Conservation (phyloP, 2,113 vertebrate species). For the Psettodes erumei region DNA sequence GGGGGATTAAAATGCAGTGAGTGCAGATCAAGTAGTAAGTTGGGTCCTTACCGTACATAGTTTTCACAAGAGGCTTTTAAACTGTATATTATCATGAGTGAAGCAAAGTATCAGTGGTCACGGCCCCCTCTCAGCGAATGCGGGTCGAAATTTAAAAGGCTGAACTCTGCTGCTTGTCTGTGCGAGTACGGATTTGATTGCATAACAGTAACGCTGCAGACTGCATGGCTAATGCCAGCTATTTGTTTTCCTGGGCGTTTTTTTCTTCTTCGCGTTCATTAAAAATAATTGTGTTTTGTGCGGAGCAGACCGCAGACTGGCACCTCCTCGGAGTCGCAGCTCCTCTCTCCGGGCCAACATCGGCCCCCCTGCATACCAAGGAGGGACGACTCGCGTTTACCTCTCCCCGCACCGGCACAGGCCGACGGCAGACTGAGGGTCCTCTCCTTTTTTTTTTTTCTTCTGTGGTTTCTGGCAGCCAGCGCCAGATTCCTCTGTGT, state of each 20-base stretch:
- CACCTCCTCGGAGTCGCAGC: conserved; percentile 58
- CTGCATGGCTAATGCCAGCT: conserved; percentile 27
- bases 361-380: conserved; percentile 81
- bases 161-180: conserved; percentile 44
- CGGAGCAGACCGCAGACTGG: conserved; percentile 61
- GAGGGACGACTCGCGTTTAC: conserved; percentile 86
- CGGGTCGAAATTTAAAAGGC: conserved; percentile 22
- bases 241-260: conserved; percentile 53
- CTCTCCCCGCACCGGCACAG: conserved; percentile 72
- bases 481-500: conserved; percentile 85
- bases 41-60: too few relatives aligned
- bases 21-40: too few relatives aligned
- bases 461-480: conserved; percentile 86
- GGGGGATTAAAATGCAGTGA: too few relatives aligned
- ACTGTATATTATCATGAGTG: not conserved
- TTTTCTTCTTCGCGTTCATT: conserved; percentile 63
- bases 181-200: conserved; percentile 46
- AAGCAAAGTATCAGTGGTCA: too few relatives aligned
- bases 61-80: not conserved
- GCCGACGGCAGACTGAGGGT: conserved; percentile 81
- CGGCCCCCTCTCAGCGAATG: conserved; percentile 17
- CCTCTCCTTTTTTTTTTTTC: conserved; percentile 69
- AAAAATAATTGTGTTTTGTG: conserved; percentile 76
- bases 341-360: conserved; percentile 66
- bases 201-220: conserved; percentile 30